Evolutionary conservation across 2,888 invertebrate species (phyloP).

Genomic region (Netelia inedita): DNA sequence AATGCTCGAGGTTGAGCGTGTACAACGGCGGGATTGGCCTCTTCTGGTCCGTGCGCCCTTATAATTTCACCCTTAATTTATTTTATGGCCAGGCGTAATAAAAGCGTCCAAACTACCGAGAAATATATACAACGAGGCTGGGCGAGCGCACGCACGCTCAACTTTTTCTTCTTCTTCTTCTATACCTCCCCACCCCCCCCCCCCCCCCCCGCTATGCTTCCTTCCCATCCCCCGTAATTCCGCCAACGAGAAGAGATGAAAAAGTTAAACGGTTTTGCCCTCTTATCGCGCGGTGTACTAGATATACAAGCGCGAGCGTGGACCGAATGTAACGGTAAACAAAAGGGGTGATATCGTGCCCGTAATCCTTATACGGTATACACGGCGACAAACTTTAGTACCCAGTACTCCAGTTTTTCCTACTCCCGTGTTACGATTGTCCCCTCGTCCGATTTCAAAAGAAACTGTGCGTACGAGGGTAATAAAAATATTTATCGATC

Average conservation of each 20-base stretch:
- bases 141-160: conserved; percentile 15
- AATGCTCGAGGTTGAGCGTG: conserved; percentile 46
- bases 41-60: conserved; percentile 65
- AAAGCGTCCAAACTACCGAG: conserved; percentile 70
- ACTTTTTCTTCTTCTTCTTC: conserved; percentile 33
- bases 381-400: conserved; percentile 19
- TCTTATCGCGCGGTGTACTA: conserved; percentile 70
- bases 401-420: conserved; percentile 16
- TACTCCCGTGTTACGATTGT: conserved; percentile 8
- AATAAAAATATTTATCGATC: conserved; percentile 33
- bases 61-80: conserved; percentile 80
- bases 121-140: conserved; percentile 46
- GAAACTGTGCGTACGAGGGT: neutral
- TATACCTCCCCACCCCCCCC: neutral
- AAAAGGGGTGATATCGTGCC: conserved; percentile 28
- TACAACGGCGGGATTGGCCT: conserved; percentile 37
- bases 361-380: conserved; percentile 10
- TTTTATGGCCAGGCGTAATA: conserved; percentile 76
- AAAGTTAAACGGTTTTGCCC: conserved; percentile 73
- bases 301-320: conserved; percentile 67
- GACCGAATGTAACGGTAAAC: conserved; percentile 66
- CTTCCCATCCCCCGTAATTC: neutral
- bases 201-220: neutral
- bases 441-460: conserved; percentile 1
- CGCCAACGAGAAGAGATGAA: conserved; percentile 62